These are phyloP conservation scores for Drosophila formosana DNA, from an alignment of 2,888 invertebrate genomes.

Conservation along the genomic window DNA sequence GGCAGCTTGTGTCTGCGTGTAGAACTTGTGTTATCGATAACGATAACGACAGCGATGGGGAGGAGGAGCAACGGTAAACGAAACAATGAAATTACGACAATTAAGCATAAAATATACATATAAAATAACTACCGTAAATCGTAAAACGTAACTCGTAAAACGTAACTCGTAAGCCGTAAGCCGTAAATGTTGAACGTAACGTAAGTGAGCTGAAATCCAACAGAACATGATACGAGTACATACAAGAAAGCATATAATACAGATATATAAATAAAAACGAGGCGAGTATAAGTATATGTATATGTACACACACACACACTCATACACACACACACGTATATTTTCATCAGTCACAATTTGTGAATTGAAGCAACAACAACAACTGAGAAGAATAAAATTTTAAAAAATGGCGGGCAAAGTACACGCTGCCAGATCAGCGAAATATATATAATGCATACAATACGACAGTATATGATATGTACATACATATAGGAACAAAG, in stretches of 20 bases:
- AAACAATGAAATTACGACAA: conserved; percentile 81
- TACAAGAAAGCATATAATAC: conserved; percentile 4
- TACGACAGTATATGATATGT: background rate
- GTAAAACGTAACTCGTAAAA: conserved; percentile 41
- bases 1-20: conserved; percentile 33
- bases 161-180: conserved; percentile 32
- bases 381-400: conserved; percentile 14
- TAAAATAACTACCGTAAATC: conserved; percentile 53
- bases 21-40: conserved; percentile 27
- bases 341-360: conserved; percentile 59
- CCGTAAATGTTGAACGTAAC: conserved; percentile 27
- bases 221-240: conserved; percentile 19
- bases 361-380: conserved; percentile 55
- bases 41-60: background rate
- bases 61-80: conserved; percentile 64
- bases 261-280: conserved; percentile 21
- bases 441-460: conserved; percentile 44
- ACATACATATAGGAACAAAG: background rate
- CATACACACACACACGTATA: conserved; percentile 35
- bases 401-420: conserved; percentile 15
- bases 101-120: conserved; percentile 59
- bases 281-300: conserved; percentile 19
- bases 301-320: conserved; percentile 11
- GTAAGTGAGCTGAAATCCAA: conserved; percentile 29
- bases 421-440: conserved; percentile 12